A percentile compares a stretch with the other conserved stretches of the same genome.
Conservation (phyloP, 2,113 vertebrate species). For the Pygoscelis antarcticus region DNA sequence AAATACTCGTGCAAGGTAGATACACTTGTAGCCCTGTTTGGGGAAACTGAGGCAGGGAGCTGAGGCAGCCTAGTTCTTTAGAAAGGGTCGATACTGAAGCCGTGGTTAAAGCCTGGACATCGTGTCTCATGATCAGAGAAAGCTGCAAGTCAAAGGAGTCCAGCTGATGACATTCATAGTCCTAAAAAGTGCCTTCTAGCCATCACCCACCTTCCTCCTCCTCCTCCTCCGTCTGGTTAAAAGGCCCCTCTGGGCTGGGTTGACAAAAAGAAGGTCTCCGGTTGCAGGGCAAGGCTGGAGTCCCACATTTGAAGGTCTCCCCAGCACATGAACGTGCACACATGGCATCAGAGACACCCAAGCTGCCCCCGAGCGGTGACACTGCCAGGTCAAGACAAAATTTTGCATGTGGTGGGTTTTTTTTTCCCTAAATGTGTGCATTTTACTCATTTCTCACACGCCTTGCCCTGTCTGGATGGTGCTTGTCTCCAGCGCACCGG, state of each 20-base stretch:
- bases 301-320: background rate
- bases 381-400: background rate
- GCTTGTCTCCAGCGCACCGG: background rate
- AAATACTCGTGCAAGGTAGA: fast-evolving
- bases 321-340: background rate
- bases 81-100: background rate
- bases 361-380: background rate
- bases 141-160: background rate
- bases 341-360: background rate
- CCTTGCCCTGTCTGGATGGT: background rate
- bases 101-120: background rate
- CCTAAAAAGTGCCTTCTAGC: background rate
- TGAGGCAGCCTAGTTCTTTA: background rate
- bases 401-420: background rate
- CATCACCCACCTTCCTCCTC: background rate
- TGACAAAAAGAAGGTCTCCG: background rate
- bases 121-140: background rate
- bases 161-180: background rate
- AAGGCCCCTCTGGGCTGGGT: background rate
- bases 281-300: background rate
- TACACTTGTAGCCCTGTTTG: background rate
- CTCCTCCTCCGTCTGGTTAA: background rate
- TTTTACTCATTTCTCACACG: background rate
- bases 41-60: background rate
- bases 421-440: background rate